Base-by-base conservation (phyloP, 2,888 invertebrate genomes). In the Macrophya annulata region DNA sequence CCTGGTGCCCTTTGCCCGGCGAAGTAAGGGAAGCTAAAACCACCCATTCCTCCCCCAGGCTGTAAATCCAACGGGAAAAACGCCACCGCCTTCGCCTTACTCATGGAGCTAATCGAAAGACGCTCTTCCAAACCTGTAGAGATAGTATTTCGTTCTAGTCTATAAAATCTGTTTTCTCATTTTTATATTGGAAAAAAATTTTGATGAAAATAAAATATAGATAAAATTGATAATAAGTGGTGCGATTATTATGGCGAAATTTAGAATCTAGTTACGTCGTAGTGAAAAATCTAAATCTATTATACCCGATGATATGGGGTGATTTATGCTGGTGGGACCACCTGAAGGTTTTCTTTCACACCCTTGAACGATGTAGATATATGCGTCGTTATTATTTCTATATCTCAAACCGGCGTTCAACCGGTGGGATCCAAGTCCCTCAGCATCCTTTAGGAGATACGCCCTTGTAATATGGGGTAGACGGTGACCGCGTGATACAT, bases 341-440 rank as follows among this genome's bases (percentile, higher is more conserved):
- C 85, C 51, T 77, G 48, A 55, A 77, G 55, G 45, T 85, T 85
- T 86, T 21, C 12, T 86, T 81, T 86, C 85, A 51, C 76, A 79
- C 59, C 79, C 79, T 45, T 51, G 48, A 85, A 86, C 85, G 86
- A 86, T 86, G 87, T 72, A 45, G 85, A 45, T 85, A 59, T 48
- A 55, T 74, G 84, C 85, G 62, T 88, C 89, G 89, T 90, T 90
- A 89, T 91, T 90, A 90, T 90, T 91, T 89, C 88, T 88, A 88
- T 88, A 88, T 88, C 88, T 87, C 87, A 87, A 87, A 3, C 0
- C 37, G 86, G 85, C 84, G 71, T 86, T 84, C 74, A 59, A 72
- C 10, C 77, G 21, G 17, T 55, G 65, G 51, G 82, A 10, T 51
- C 51, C 17, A 45, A 68, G 82, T 85, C 71, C 25, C 25, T 21